Conservation (phyloP, 2,113 vertebrate genomes). For the Indri indri region DNA sequence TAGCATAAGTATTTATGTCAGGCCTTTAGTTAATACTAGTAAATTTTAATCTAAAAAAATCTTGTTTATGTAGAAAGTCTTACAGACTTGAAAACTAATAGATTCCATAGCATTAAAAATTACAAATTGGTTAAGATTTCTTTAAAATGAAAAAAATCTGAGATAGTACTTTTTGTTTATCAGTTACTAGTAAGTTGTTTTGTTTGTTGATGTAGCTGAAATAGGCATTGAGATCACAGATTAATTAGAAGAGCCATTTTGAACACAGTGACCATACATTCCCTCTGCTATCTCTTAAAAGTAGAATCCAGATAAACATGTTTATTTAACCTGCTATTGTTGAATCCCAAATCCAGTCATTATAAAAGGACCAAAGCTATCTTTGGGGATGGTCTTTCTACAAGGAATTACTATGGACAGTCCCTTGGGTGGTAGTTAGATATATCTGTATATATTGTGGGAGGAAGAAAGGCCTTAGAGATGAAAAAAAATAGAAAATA, state of each 20-base stretch:
- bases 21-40: background rate
- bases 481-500: constrained; percentile 74
- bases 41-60: constrained; percentile 1
- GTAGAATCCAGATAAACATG: constrained; percentile 71
- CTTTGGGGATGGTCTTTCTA: constrained; percentile 82
- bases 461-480: constrained; percentile 64
- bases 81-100: constrained; percentile 40
- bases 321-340: constrained; percentile 71
- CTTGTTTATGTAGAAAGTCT: background rate
- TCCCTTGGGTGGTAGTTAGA: constrained; percentile 74
- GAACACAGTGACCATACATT: constrained; percentile 55
- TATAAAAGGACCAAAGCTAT: constrained; percentile 76
- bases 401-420: constrained; percentile 75
- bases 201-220: constrained; percentile 66
- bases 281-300: constrained; percentile 72
- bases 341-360: constrained; percentile 78
- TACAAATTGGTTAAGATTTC: background rate
- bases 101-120: constrained; percentile 39
- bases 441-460: constrained; percentile 73
- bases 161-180: constrained; percentile 12
- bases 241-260: constrained; percentile 75
- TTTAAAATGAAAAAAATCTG: background rate
- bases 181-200: constrained; percentile 56
- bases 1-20: background rate
- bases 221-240: constrained; percentile 60